Conservation (phyloP, 2,797 vertebrate species). For the Micrastur ruficollis region DNA sequence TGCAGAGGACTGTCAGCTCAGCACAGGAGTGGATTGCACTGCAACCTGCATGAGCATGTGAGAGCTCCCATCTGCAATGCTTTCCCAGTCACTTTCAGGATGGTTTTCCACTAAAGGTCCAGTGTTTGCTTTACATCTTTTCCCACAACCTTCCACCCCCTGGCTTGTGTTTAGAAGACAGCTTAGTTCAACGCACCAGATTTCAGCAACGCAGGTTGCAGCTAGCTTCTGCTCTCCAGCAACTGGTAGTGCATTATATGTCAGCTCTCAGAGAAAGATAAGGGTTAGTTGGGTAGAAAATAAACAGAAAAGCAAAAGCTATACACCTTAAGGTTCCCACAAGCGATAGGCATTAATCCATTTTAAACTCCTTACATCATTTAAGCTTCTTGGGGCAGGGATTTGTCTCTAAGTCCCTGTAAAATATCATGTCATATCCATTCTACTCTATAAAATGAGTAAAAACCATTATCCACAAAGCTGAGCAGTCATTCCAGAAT, state of each 20-base stretch:
- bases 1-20: not conserved
- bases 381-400: not conserved
- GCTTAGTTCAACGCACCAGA: not conserved
- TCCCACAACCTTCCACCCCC: not conserved
- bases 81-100: not conserved
- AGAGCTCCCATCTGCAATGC: not conserved
- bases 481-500: not conserved
- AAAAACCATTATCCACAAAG: not conserved
- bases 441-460: not conserved
- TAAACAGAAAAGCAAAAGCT: not conserved
- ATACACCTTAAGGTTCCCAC: not conserved
- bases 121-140: not conserved
- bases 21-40: not conserved
- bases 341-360: not conserved
- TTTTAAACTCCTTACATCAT: not conserved
- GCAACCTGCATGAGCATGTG: not conserved
- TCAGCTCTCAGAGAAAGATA: not conserved
- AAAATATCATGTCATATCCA: not conserved
- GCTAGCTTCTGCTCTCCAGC: not conserved
- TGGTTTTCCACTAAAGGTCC: not conserved
- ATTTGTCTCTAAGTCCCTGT: not conserved
- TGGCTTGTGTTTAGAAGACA: not conserved
- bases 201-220: not conserved
- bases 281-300: not conserved
- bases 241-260: not conserved